phyloP scores from a whole-genome alignment of 2,888 invertebrate species.

The Parnassius glacialis region DNA sequence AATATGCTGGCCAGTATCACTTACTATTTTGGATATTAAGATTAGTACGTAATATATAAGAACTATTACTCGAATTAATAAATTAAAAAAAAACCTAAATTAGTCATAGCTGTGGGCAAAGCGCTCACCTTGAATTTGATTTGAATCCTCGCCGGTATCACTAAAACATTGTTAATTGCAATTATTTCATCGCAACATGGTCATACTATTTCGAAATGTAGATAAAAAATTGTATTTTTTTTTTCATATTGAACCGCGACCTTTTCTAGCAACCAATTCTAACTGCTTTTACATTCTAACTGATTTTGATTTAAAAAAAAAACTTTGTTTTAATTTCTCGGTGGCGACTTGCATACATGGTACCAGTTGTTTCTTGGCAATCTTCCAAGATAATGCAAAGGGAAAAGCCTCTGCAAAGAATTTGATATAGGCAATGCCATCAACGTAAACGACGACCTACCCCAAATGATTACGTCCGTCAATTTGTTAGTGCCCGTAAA shows the following conservation, averaged over 20 bases:
- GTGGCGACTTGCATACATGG: slow-evolving; percentile 1
- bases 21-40: too few species aligned
- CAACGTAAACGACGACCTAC: slow-evolving; percentile 9
- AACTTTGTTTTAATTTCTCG: slow-evolving; percentile 16
- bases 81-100: too few species aligned
- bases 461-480: slow-evolving; percentile 16
- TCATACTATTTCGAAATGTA: too few species aligned
- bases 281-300: too few species aligned
- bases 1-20: too few species aligned
- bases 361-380: slow-evolving; percentile 15
- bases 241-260: neutral
- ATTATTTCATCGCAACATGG: too few species aligned
- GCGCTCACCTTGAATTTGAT: too few species aligned
- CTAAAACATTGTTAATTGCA: neutral
- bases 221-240: too few species aligned
- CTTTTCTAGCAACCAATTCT: neutral
- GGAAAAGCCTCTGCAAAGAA: slow-evolving; percentile 20
- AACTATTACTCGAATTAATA: too few species aligned
- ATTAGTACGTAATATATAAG: too few species aligned
- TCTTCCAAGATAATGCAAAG: slow-evolving; percentile 13
- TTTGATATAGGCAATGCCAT: slow-evolving; percentile 13
- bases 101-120: too few species aligned
- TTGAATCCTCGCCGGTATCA: neutral
- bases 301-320: slow-evolving; percentile 7
- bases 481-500: slow-evolving; percentile 19